Evolutionary conservation across 2,113 vertebrate genomes (phyloP).

Genomic region (Tylochromis polylepis): DNA sequence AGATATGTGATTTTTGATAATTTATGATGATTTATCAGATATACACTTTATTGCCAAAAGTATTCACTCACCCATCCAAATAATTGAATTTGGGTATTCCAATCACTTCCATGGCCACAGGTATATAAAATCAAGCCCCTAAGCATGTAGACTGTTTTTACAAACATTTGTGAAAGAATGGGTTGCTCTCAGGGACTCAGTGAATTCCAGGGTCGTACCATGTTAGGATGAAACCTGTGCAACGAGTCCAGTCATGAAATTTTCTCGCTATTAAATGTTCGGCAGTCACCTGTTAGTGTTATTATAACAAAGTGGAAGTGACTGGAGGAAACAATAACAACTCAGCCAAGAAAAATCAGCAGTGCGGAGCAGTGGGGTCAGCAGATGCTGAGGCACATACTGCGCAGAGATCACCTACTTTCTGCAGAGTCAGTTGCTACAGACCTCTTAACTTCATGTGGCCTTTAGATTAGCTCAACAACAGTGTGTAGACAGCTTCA

Average conservation of each 20-base stretch:
- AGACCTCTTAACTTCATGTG: background rate
- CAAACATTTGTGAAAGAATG: fast-evolving
- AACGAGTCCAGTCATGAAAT: background rate
- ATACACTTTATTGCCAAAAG: too few relatives aligned
- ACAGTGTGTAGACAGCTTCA: background rate
- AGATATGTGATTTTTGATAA: background rate
- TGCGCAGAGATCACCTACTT: background rate
- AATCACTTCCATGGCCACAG: too few relatives aligned
- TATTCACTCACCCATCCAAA: background rate
- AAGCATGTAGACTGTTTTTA: fast-evolving
- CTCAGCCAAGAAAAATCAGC: background rate
- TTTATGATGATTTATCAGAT: background rate
- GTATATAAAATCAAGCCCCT: background rate
- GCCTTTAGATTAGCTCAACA: background rate
- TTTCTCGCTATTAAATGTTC: background rate
- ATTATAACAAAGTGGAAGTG: background rate
- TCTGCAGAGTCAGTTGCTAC: background rate
- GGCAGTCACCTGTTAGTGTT: background rate
- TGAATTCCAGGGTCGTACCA: background rate
- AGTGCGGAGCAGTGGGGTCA: background rate
- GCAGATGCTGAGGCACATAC: background rate
- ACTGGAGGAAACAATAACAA: background rate
- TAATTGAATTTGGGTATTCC: fast-evolving
- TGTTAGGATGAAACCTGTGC: background rate
- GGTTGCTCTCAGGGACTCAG: background rate